Conservation (phyloP, 2,888 invertebrate species). For the Aleiodes testaceus region DNA sequence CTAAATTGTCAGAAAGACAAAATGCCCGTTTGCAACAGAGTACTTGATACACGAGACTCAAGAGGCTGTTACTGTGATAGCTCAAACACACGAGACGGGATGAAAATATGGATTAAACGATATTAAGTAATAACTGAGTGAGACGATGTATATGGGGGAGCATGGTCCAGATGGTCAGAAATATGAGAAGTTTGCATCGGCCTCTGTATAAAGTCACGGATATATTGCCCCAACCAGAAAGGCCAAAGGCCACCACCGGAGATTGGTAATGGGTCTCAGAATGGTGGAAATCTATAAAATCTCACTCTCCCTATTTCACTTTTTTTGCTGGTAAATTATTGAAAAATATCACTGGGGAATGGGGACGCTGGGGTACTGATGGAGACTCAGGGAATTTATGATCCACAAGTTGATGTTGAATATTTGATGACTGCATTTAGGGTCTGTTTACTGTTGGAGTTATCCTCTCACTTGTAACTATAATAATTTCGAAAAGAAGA, state of each 20-base stretch:
- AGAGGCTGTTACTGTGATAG: conserved; percentile 39
- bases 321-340: conserved; percentile 7
- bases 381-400: background rate
- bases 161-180: conserved; percentile 60
- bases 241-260: conserved; percentile 40
- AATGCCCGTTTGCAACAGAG: conserved; percentile 30
- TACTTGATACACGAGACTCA: conserved; percentile 7
- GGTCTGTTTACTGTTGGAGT: background rate
- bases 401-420: background rate
- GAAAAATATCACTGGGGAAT: conserved; percentile 23
- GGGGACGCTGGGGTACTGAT: conserved; percentile 22
- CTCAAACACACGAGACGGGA: conserved; percentile 40
- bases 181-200: conserved; percentile 59
- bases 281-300: conserved; percentile 47
- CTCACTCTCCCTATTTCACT: background rate
- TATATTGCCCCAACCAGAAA: conserved; percentile 28
- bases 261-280: conserved; percentile 42
- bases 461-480: too few species aligned
- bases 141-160: conserved; percentile 38
- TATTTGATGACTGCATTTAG: too few species aligned
- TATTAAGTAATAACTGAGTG: conserved; percentile 59
- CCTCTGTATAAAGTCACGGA: conserved; percentile 50
- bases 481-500: too few species aligned
- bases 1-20: conserved; percentile 31
- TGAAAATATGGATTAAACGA: conserved; percentile 57